These are phyloP conservation scores for Acipenser transmontanus DNA, from an alignment of 2,797 vertebrate genomes.

Conservation along the genomic window DNA sequence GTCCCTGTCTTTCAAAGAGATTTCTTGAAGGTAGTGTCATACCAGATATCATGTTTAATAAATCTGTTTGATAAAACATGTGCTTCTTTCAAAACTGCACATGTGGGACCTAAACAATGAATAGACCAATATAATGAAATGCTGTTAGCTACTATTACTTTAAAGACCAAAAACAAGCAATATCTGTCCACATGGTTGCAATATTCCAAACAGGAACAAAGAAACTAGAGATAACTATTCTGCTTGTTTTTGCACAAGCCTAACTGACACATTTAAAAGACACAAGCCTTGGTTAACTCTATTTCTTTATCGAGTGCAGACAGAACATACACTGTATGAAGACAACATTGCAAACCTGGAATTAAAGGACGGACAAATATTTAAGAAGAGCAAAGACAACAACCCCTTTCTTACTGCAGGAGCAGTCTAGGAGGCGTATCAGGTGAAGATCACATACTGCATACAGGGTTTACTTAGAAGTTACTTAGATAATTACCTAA, in stretches of 20 bases:
- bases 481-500: too few relatives aligned
- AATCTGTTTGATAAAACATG: background rate
- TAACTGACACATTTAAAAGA: constrained; percentile 1
- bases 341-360: background rate
- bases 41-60: background rate
- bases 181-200: constrained; percentile 37
- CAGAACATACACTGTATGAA: background rate
- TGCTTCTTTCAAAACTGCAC: background rate
- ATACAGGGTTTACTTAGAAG: too few relatives aligned
- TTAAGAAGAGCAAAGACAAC: too few relatives aligned
- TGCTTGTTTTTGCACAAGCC: background rate
- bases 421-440: too few relatives aligned
- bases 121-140: too few relatives aligned
- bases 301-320: background rate
- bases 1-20: background rate
- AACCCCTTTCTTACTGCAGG: too few relatives aligned
- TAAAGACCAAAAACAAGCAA: background rate
- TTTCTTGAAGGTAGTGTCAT: background rate
- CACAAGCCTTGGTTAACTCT: constrained; percentile 9
- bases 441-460: too few relatives aligned
- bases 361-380: too few relatives aligned
- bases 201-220: background rate
- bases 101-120: background rate
- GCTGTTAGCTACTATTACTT: too few relatives aligned
- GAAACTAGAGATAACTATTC: constrained; percentile 9